A percentile compares a stretch with the other conserved stretches of the same genome.
Conservation (phyloP, 2,113 vertebrate species). For the Proteles cristata region DNA sequence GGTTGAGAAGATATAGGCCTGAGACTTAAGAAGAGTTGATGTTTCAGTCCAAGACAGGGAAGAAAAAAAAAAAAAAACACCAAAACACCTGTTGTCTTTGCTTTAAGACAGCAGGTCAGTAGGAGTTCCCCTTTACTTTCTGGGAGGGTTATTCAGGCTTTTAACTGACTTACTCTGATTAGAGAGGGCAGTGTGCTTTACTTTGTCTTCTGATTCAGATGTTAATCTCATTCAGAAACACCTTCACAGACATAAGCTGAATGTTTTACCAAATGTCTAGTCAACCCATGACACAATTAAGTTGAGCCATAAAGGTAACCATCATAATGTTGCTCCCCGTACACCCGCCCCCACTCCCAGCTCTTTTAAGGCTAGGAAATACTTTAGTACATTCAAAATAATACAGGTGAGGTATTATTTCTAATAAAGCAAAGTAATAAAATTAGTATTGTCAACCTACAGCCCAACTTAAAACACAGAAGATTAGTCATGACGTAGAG, state of each 20-base stretch:
- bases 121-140: background rate
- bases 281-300: background rate
- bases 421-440: background rate
- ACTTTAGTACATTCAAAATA: background rate
- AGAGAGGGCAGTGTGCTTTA: background rate
- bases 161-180: background rate
- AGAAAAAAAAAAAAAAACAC: too few species aligned
- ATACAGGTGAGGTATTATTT: background rate
- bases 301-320: background rate
- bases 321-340: background rate
- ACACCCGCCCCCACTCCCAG: too few species aligned
- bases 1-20: background rate
- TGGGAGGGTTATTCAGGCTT: background rate
- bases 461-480: background rate
- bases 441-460: background rate
- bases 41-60: background rate
- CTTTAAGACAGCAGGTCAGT: background rate
- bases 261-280: background rate
- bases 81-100: background rate
- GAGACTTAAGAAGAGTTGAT: background rate
- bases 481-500: background rate
- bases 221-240: background rate
- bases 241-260: background rate
- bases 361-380: background rate
- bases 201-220: background rate